phyloP scores from a whole-genome alignment of 53 echinoderm and acorn worm species.

The Mesocentrotus franciscanus region DNA sequence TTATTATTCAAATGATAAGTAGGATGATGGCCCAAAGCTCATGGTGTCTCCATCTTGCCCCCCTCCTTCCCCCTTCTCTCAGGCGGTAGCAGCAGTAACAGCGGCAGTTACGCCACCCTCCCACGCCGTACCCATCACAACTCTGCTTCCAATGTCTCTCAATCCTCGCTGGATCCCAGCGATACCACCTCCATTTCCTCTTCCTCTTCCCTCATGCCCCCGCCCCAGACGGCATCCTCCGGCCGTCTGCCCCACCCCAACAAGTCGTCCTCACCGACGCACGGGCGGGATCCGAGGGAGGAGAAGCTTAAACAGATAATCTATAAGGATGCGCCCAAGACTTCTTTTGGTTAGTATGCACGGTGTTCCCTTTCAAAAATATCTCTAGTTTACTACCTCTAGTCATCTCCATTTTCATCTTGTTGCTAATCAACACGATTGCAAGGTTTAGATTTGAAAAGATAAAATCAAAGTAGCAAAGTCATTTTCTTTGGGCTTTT shows the following conservation, averaged over 20 bases:
- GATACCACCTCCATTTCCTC: constrained; percentile 51
- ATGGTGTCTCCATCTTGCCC: constrained; percentile 36
- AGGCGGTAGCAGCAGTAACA: constrained; percentile 54
- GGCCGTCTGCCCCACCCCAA: constrained; percentile 28
- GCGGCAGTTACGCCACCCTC: constrained; percentile 65
- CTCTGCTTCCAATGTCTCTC: constrained; percentile 62
- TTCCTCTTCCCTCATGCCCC: constrained; percentile 49
- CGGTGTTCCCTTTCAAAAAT: not conserved
- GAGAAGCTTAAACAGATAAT: constrained; percentile 97
- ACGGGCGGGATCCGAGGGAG: constrained; percentile 74
- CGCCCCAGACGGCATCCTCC: not conserved
- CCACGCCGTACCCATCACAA: constrained; percentile 64
- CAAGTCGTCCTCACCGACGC: constrained; percentile 69
- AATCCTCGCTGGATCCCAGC: constrained; percentile 54
- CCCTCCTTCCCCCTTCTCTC: constrained; percentile 25
- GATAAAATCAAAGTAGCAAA: not conserved
- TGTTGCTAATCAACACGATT: constrained; percentile 15
- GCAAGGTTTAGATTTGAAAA: not conserved
- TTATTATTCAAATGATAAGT: not conserved
- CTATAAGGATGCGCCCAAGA: constrained; percentile 98
- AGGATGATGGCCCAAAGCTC: not conserved
- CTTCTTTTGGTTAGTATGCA: constrained; percentile 90
- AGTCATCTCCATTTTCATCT: not conserved
- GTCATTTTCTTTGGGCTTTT: not conserved
- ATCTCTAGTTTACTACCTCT: not conserved